phyloP scores from a whole-genome alignment of 2,888 invertebrate genomes.

The Aleiodes leptofemur region DNA sequence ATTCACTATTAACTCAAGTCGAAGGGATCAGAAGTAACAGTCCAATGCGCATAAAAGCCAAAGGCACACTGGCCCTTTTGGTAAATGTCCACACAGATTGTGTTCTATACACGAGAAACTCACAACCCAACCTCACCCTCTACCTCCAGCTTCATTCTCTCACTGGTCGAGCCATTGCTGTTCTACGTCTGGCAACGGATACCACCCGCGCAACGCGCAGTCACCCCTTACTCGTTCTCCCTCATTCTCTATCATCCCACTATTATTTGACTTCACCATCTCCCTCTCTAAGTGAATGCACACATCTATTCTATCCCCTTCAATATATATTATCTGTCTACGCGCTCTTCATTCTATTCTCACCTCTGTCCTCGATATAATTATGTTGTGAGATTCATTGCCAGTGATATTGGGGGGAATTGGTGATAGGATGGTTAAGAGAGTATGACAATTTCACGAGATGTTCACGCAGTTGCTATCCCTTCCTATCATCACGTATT shows the following conservation, averaged over 20 bases:
- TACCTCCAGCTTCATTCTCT: conserved; percentile 10
- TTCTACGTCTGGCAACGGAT: conserved; percentile 56
- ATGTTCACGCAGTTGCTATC: conserved; percentile 29
- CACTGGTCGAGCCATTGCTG: conserved; percentile 56
- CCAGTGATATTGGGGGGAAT: conserved; percentile 69
- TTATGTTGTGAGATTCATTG: conserved; percentile 68
- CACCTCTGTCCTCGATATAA: conserved; percentile 58
- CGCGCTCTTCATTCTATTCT: conserved; percentile 35
- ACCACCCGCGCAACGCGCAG: conserved; percentile 30
- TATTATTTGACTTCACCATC: conserved; percentile 34
- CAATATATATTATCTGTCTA: conserved; percentile 1
- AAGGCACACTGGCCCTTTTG: conserved; percentile 65
- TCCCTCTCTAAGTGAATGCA: conserved; percentile 43
- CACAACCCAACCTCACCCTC: conserved; percentile 4
- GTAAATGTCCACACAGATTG: conserved; percentile 66
- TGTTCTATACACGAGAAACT: conserved; percentile 43
- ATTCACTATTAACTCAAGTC: neutral
- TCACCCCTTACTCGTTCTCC: conserved; percentile 36
- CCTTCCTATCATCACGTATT: conserved; percentile 20
- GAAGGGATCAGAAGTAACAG: neutral
- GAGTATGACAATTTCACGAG: conserved; percentile 47
- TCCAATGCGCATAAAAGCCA: conserved; percentile 62
- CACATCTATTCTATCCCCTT: conserved; percentile 30
- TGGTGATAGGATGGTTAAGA: conserved; percentile 64
- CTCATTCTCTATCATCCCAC: conserved; percentile 33